Evolutionary conservation across 2,797 vertebrate genomes (phyloP).

Genomic region (Acipenser transmontanus): DNA sequence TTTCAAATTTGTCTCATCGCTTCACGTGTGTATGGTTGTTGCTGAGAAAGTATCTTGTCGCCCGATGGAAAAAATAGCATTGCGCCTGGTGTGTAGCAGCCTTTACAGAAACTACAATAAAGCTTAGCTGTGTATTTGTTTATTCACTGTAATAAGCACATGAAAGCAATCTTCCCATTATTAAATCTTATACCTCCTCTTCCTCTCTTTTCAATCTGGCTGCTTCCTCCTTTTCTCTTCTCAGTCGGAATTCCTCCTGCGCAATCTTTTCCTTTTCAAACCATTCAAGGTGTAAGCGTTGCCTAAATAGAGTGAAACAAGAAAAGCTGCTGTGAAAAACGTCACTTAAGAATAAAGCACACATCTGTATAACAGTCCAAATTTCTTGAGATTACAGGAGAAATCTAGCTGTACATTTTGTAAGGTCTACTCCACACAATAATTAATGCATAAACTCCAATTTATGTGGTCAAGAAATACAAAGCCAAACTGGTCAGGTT

Average conservation of each 20-base stretch:
- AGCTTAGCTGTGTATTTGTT: not conserved
- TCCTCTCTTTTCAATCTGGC: constrained; percentile 76
- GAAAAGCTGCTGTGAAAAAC: not conserved
- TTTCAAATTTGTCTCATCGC: no score
- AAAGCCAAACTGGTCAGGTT: no score
- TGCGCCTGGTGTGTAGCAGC: no score
- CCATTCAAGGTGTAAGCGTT: constrained; percentile 79
- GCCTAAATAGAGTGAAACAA: constrained; percentile 44
- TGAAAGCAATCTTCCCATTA: not conserved
- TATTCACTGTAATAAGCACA: not conserved
- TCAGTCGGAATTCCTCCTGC: constrained; percentile 81
- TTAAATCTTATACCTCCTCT: constrained; percentile 69
- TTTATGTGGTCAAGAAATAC: no score
- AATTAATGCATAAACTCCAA: no score
- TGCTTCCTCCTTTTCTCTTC: constrained; percentile 74
- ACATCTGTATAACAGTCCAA: not conserved
- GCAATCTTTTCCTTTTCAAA: constrained; percentile 77
- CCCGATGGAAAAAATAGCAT: no score
- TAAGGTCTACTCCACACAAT: no score
- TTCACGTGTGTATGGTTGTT: no score
- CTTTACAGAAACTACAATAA: not conserved
- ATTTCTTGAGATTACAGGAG: not conserved
- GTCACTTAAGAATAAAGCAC: not conserved
- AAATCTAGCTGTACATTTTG: no score
- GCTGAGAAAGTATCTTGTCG: no score